Base-by-base conservation (phyloP, 2,888 invertebrate genomes). In the Ptychoptera albimana region DNA sequence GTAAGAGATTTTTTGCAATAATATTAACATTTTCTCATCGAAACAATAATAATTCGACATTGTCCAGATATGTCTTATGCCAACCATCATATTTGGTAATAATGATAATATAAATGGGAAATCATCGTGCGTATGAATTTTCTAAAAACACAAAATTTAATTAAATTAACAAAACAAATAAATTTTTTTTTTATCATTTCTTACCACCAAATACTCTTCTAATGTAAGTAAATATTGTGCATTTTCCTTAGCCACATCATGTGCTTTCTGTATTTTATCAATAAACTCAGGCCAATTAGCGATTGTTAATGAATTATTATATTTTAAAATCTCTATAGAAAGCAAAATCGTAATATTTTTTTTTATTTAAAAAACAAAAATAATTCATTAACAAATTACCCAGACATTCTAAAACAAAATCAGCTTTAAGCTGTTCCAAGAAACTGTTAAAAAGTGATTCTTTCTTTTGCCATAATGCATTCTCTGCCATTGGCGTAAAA, bases 11-110 rank as follows among this genome's bases (percentile, higher is more conserved):
- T 86, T 74, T 47, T 80, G 75, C 58, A 93, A 70, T 2, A 94
- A 67, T 0, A 82, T 77, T 23, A 86, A 77, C 89, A 93, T 91
- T 46, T 82, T 75, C 48, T 86, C 84, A 56, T 92, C 92, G 0
- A 70, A 75, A 48, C 84, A 79, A 60, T 85, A 93, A 54, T 88
- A 86, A 42, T 77, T 69, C 0, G 92, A 92, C 44, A 93, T 73
- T 42, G 91, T 82, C 93, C 93, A 93, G 56, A 92, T 82, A 73
- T 92, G 82, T 53, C 84, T 79, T 35, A 93, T 63, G 2, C 87
- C 85, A 50, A 87, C 83, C 69, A 89, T 82, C 49, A 92, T 65
- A 45, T 79, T 74, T 0, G 85, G 82, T 23, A 93, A 71, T 6
- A 78, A 73, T 36, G 83, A 77, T 10, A 74, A 72, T 14, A 89